Conservation (phyloP, 2,113 vertebrate genomes). For the Macrotis lagotis region DNA sequence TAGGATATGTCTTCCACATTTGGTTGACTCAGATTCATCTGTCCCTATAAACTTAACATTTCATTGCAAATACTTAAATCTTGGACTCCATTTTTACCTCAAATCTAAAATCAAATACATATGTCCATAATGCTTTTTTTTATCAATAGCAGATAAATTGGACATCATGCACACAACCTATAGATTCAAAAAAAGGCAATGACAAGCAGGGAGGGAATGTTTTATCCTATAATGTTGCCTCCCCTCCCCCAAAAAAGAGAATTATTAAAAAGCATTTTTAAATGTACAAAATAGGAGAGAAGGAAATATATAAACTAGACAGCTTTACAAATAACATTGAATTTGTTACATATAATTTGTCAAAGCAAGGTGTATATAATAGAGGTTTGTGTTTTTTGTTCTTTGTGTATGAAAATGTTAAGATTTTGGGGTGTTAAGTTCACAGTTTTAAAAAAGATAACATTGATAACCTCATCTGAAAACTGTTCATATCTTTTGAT, state of each 20-base stretch:
- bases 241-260: background rate
- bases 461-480: no score
- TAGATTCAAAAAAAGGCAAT: slow-evolving; percentile 12
- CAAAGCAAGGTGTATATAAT: background rate
- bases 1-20: slow-evolving; percentile 22
- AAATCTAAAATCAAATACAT: slow-evolving; percentile 23
- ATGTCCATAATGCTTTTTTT: slow-evolving; percentile 2
- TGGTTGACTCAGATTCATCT: slow-evolving; percentile 20
- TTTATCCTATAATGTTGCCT: background rate
- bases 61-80: slow-evolving; percentile 3
- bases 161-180: slow-evolving; percentile 19
- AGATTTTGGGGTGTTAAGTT: background rate
- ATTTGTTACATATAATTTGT: background rate
- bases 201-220: background rate
- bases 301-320: background rate
- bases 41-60: slow-evolving; percentile 36
- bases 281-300: background rate
- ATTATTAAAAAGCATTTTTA: background rate
- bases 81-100: slow-evolving; percentile 30
- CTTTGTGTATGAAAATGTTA: background rate
- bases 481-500: no score
- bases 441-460: background rate
- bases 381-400: background rate
- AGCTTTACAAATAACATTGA: background rate
- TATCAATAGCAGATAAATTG: slow-evolving; percentile 29